Evolutionary conservation across 1,140 invertebrate species (phyloP), one percentile per base, ranked within the genome.

Genomic region (Zaprionus taronus): DNA sequence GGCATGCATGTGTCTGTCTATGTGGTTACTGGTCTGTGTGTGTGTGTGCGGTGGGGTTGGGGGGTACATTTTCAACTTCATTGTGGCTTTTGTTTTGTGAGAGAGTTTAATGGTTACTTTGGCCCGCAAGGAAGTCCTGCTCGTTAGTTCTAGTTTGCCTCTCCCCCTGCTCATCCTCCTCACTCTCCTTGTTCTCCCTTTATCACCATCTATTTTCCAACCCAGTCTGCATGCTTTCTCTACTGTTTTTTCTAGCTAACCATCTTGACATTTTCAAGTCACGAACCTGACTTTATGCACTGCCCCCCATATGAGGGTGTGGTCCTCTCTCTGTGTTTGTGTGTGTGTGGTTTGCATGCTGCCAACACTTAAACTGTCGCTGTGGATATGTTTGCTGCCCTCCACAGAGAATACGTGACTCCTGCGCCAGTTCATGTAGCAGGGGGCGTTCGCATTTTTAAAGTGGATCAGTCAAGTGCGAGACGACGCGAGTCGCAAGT

Each of bases 11-110:
- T 31, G 28, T 31, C 1, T 7, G 28, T 31, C 7, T 31, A 2
- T 31, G 28, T 31, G 28, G 26, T 28, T 7, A 28, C 26, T 6
- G 26, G 28, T 49, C 6, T 47, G 31, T 31, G 14, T 31, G 24
- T 68, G 26, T 15, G 20, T 20, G 20, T 20, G 20, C 20, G 20
- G 20, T 20, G 53, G 36, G 20, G 12, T 5, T 7, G 20, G 53
- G 60, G 47, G 20, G 20, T 20, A 20, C 22, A 38, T 69, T 69
- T 67, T 67, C 68, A 72, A 70, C 65, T 67, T 76, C 41, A 55
- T 66, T 84, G 81, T 67, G 84, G 84, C 84, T 84, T 87, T 87
- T 84, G 85, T 87, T 81, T 84, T 72, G 14, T 17, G 53, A 67
- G 47, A 62, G 75, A 87, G 77, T 66, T 87, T 61, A 77, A 77